phyloP scores from a whole-genome alignment of 1,140 invertebrate genomes.

The Berghia stephanieae region DNA sequence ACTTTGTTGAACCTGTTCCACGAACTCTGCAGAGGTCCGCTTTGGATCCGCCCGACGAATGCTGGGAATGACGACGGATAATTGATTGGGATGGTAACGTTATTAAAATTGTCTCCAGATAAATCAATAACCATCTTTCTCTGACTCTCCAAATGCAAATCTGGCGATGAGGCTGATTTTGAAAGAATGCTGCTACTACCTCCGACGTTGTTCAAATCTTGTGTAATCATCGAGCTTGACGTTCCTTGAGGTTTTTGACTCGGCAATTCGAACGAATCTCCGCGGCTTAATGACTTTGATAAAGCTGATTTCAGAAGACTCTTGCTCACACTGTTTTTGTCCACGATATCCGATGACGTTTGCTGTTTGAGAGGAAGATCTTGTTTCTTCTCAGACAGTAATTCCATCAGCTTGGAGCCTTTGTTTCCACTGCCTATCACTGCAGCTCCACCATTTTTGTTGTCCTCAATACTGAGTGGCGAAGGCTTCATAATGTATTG shows the following conservation, averaged over 20 bases:
- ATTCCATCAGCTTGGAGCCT: no score
- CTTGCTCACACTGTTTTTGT: no score
- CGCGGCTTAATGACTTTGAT: no score
- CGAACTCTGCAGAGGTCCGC: constrained; percentile 18
- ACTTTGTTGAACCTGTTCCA: constrained; percentile 30
- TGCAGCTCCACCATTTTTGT: no score
- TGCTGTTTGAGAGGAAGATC: no score
- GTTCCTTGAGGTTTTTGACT: no score
- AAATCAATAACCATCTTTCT: constrained; percentile 27
- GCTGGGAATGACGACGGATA: constrained; percentile 12
- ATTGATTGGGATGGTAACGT: constrained; percentile 32
- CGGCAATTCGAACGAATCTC: no score
- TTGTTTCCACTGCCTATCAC: no score
- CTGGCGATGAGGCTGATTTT: not conserved
- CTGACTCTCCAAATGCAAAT: not conserved
- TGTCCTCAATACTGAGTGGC: constrained; percentile 26
- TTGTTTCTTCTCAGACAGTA: no score
- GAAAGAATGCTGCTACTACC: not conserved
- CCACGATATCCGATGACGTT: no score
- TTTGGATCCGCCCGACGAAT: not conserved
- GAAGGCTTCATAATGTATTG: constrained; percentile 25
- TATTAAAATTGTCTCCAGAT: constrained; percentile 31
- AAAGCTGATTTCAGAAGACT: no score
- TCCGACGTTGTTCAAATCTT: not conserved
- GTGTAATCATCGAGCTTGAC: no score